A percentile compares a stretch with the other conserved stretches of the same genome.
Conservation (phyloP, 2,113 vertebrate species). For the Cyanistes caeruleus region DNA sequence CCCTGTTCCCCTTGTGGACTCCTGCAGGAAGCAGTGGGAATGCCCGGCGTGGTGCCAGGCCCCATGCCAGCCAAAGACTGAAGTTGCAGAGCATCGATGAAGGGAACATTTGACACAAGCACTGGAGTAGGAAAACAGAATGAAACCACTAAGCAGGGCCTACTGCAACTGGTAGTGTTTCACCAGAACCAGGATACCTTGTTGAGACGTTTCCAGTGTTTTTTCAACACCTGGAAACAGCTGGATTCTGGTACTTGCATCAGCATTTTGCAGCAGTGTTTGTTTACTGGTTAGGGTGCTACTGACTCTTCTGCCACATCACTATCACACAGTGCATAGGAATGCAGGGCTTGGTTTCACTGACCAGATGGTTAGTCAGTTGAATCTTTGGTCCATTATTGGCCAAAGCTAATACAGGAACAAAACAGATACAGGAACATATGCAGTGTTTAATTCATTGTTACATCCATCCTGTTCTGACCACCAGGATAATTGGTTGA, state of each 20-base stretch:
- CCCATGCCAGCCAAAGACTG: conserved; percentile 83
- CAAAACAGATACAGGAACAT: background rate
- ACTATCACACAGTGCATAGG: background rate
- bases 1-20: conserved; percentile 67
- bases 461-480: background rate
- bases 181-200: background rate
- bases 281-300: conserved; percentile 39
- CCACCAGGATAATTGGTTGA: background rate
- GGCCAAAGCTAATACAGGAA: background rate
- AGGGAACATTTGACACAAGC: conserved; percentile 82
- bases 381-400: background rate
- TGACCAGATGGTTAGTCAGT: background rate
- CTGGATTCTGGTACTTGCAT: background rate
- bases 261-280: conserved; percentile 32
- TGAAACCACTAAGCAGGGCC: background rate
- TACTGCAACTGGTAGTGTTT: background rate
- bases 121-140: background rate
- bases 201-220: background rate
- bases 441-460: background rate
- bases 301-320: background rate
- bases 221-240: background rate
- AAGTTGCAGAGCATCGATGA: conserved; percentile 95
- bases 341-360: background rate
- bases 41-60: conserved; percentile 74
- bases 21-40: conserved; percentile 39